A percentile compares a stretch with the other conserved stretches of the same genome.
These are phyloP conservation scores for Silurus asotus DNA, from an alignment of 2,113 vertebrate genomes.

Conservation along the genomic window DNA sequence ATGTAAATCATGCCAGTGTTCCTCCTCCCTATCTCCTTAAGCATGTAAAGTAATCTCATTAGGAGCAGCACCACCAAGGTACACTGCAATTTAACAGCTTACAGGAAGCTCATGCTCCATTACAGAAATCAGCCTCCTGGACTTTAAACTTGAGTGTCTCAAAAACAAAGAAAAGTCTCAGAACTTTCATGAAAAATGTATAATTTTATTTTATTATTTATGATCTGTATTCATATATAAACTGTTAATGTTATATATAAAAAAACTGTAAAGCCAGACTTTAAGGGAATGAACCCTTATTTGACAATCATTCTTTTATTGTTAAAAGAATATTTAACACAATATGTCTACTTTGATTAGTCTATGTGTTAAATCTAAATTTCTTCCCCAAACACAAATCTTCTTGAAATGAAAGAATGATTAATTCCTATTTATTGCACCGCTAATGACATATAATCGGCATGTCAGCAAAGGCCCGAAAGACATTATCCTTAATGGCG, in stretches of 20 bases:
- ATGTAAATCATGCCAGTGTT: slow-evolving; percentile 52
- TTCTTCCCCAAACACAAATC: not conserved
- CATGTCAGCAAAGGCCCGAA: not conserved
- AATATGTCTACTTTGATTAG: too few species aligned
- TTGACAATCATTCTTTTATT: too few species aligned
- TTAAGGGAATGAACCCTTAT: too few species aligned
- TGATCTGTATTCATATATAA: not conserved
- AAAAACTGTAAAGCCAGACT: not conserved
- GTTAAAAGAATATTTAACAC: too few species aligned
- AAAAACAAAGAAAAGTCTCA: slow-evolving; percentile 7
- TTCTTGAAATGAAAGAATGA: not conserved
- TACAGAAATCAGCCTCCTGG: slow-evolving; percentile 6
- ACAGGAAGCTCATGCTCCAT: slow-evolving; percentile 22
- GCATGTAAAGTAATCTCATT: slow-evolving; percentile 50
- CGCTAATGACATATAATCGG: not conserved
- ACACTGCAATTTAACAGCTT: slow-evolving; percentile 38
- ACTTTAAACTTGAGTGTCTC: not conserved
- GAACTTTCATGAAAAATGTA: not conserved
- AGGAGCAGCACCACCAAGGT: slow-evolving; percentile 41
- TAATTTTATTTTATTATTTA: too few species aligned
- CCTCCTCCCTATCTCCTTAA: slow-evolving; percentile 43
- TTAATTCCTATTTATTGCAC: not conserved
- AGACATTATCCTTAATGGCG: not conserved
- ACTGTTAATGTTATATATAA: not conserved
- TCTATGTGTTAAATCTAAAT: not conserved